Evolutionary conservation across 1,140 invertebrate species (phyloP).

Genomic region (Reticulitermes speratus): DNA sequence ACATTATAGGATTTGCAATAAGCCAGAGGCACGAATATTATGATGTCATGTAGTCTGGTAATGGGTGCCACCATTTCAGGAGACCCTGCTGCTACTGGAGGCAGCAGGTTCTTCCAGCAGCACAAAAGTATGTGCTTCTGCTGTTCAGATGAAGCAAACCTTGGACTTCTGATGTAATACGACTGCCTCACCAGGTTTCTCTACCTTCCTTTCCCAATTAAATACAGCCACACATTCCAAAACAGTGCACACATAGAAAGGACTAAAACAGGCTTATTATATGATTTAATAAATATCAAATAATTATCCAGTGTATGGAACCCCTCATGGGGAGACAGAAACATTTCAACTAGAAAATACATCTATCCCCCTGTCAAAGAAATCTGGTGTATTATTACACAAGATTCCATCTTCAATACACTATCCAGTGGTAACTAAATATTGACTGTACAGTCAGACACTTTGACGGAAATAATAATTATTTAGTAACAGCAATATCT

Average conservation of each 20-base stretch:
- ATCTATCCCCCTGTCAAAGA: neutral
- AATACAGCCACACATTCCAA: neutral
- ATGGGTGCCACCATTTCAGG: no score
- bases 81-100: no score
- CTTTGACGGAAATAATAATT: neutral
- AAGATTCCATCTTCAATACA: conserved; percentile 16
- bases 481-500: neutral
- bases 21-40: no score
- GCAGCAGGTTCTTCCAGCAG: no score
- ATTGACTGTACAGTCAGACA: neutral
- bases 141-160: no score
- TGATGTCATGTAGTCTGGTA: no score
- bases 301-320: neutral
- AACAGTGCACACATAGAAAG: neutral
- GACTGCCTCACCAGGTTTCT: neutral
- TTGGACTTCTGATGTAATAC: no score
- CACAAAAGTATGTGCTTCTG: no score
- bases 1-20: no score
- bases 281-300: neutral
- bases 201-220: neutral
- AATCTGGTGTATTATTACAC: neutral
- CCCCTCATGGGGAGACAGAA: neutral
- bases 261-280: neutral
- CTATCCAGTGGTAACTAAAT: neutral
- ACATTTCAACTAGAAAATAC: neutral